Evolutionary conservation across 2,888 invertebrate species (phyloP).

Genomic region (Cactoblastis cactorum): DNA sequence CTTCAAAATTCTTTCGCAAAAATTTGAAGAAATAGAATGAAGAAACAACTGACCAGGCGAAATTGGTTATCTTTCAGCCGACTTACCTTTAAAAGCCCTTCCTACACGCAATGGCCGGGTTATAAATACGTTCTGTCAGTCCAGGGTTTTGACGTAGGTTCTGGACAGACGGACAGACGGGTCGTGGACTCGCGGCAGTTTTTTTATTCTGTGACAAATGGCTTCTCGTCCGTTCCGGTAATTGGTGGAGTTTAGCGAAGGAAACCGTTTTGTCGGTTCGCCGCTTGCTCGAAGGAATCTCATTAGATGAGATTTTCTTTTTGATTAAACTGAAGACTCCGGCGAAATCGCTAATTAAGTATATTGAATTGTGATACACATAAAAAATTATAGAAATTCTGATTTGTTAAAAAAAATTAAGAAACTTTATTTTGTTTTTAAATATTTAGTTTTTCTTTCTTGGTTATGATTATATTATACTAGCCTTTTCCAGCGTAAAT

Average conservation of each 20-base stretch:
- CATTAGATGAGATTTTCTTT: slow-evolving; percentile 6
- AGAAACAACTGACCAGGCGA: slow-evolving; percentile 1
- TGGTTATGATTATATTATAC: too few relatives aligned
- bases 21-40: background rate
- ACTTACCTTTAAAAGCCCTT: slow-evolving; percentile 20
- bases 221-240: slow-evolving; percentile 50
- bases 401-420: too few relatives aligned
- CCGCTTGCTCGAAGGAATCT: slow-evolving; percentile 12
- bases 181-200: slow-evolving; percentile 38
- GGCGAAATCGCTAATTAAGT: too few relatives aligned
- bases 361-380: too few relatives aligned
- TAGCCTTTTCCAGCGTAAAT: too few relatives aligned
- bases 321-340: slow-evolving; percentile 4
- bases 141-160: slow-evolving; percentile 63
- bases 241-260: slow-evolving; percentile 60
- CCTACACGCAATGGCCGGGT: slow-evolving; percentile 37
- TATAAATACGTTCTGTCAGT: slow-evolving; percentile 64
- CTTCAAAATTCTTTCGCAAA: background rate
- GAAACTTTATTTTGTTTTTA: too few relatives aligned
- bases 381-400: too few relatives aligned
- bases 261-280: slow-evolving; percentile 32
- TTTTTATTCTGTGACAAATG: slow-evolving; percentile 67
- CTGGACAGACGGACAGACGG: slow-evolving; percentile 64
- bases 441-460: too few relatives aligned
- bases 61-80: slow-evolving; percentile 4